These are phyloP conservation scores for Casuarius casuarius DNA, from an alignment of 2,113 vertebrate species.

Conservation along the genomic window DNA sequence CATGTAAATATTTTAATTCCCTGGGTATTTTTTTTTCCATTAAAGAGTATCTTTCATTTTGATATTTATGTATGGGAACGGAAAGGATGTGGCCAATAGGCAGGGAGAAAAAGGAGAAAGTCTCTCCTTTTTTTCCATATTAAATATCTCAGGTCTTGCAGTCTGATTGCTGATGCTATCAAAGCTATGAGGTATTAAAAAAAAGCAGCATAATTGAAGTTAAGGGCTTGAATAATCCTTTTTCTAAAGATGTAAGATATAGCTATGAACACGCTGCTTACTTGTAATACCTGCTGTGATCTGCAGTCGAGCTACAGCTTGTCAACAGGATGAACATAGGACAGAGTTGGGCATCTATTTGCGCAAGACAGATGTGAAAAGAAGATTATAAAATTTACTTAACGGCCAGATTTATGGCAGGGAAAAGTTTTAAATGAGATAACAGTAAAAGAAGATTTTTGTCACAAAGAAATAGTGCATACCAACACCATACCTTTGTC, in stretches of 20 bases:
- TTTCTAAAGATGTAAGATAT: not conserved
- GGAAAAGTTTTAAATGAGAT: not conserved
- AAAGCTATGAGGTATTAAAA: not conserved
- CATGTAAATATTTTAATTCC: not conserved
- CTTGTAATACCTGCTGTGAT: conserved; percentile 43
- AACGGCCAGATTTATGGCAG: not conserved
- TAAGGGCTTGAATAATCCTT: conserved; percentile 25
- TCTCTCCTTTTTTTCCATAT: too few species aligned
- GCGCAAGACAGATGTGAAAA: conserved; percentile 21
- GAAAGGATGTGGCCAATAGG: not conserved
- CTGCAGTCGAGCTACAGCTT: not conserved
- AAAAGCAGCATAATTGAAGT: not conserved
- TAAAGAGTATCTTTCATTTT: not conserved
- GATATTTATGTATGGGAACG: not conserved
- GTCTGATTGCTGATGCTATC: not conserved
- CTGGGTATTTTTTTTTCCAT: not conserved
- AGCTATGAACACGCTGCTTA: not conserved
- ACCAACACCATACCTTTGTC: not conserved
- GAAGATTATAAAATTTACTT: conserved; percentile 1
- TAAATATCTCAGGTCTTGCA: not conserved
- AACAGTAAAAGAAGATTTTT: not conserved
- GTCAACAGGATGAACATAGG: conserved; percentile 10
- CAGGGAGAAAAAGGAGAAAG: not conserved
- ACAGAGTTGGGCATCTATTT: not conserved
- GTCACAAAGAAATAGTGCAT: not conserved